Evolutionary conservation across 2,113 vertebrate species (phyloP), one percentile per base, ranked within the genome.

Genomic region (Heterocephalus glaber): DNA sequence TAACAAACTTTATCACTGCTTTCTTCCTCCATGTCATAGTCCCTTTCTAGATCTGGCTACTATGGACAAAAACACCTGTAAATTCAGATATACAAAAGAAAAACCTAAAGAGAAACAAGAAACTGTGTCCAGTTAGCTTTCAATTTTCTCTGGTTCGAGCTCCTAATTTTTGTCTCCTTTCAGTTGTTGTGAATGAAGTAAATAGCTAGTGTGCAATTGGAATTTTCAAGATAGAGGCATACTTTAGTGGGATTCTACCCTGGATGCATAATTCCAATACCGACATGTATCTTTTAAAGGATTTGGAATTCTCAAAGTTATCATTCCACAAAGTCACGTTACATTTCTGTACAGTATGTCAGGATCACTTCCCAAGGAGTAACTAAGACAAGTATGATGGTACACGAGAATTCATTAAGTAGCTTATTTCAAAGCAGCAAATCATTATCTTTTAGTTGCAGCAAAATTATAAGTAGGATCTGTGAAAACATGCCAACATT

Each of bases 361-460:
- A 81, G 41, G 24, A 90, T 90, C 54, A 89, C 17, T 61, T 96
- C 65, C 80, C 54, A 26, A 86, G 24, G 49, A 93, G 82, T 86
- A 90, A 91, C 85, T 90, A 90, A 85, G 0, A 79, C 88, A 47
- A 72, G 10, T 49, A 70, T 13, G 61, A 7, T 76, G 80, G 6
- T 94, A 65, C 63, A 44, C 68, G 30, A 95, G 19, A 93, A 52
- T 52, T 72, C 24, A 54, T 80, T 93, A 72, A 11, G 17, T 26
- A 90, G 5, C 68, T 58, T 12, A 91, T 92, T 94, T 91, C 30
- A 88, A 96, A 68, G 81, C 74, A 22, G 7, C 35, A 88, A 93
- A 70, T 65, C 77, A 26, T 94, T 94, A 63, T 56, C 20, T 89
- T 92, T 93, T 87, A 70, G 65, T 68, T 84, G 6, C 63, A 86